Conservation (phyloP, 1,140 invertebrate species). For the Papilio xuthus region DNA sequence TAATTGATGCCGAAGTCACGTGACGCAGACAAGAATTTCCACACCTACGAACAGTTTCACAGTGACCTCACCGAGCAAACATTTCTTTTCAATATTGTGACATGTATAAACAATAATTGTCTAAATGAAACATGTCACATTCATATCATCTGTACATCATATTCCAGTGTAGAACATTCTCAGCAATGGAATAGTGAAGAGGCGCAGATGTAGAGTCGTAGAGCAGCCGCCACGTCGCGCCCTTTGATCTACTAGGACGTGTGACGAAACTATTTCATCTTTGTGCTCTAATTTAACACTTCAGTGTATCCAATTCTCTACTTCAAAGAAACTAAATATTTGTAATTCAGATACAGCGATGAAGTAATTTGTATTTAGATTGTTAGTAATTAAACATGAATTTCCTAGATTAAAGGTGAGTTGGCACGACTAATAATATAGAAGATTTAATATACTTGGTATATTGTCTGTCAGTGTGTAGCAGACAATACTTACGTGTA, state of each 20-base stretch:
- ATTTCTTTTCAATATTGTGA: not conserved
- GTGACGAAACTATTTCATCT: conserved; percentile 23
- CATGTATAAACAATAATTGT: not conserved
- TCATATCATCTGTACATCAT: too few species aligned
- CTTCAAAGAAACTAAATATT: conserved; percentile 24
- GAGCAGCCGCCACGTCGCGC: not conserved
- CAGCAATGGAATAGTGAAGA: too few species aligned
- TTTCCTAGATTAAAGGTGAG: not conserved
- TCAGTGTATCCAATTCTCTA: conserved; percentile 10
- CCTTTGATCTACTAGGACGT: not conserved
- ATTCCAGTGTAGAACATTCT: too few species aligned
- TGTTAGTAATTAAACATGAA: not conserved
- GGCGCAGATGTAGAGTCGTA: not conserved
- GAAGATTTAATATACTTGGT: too few species aligned
- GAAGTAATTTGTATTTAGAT: not conserved
- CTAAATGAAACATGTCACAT: too few species aligned
- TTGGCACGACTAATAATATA: not conserved
- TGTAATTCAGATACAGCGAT: conserved; percentile 1
- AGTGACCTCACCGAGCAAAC: not conserved
- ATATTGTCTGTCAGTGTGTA: too few species aligned
- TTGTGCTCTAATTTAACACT: conserved; percentile 21
- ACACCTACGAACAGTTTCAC: not conserved
- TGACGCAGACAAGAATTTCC: not conserved
- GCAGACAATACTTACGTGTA: too few species aligned
- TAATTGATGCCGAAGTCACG: not conserved